Base-by-base conservation (phyloP, 1,140 invertebrate genomes). In the Acromyrmex heyeri region DNA sequence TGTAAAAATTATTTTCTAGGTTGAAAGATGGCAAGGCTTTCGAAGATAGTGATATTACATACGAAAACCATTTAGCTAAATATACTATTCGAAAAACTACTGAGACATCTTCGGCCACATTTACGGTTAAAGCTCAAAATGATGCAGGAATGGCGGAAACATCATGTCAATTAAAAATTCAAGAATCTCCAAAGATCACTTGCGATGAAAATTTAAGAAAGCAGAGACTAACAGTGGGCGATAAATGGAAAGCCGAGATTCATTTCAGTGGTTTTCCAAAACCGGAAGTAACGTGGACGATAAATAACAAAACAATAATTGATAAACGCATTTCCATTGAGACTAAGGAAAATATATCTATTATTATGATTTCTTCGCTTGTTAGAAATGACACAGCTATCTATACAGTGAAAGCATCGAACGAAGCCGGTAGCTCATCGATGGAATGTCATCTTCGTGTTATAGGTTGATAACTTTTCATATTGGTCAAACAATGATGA, bases 361-460 rank as follows among this genome's bases (percentile, higher is more conserved):
- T 95, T 0, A 96, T 98, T n/a, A 96, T 95, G 0, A 96, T 98
- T 86, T 94, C 95, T 79, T 95, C 96, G 53, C 90, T 97, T 0
- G 94, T 95, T 18, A 95, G 97, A 86, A 95, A 96, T 30, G 96
- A 97, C 90, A 96, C 96, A 3, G 97, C 96, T 10, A 96, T 96
- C 59, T 98, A 97, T 89, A 96, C 96, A 21, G 94, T 97, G 3
- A 96, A 95, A 87, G 97, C 97, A 18, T 95, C 93, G n/a, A 98
- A 98, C 93, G 95, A 96, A 59, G 96, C 97, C 75, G 98, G 98
- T 10, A 95, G 95, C 16, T 96, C 96, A 24, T 95, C 96, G n/a
- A 95, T 97, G 12, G 97, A 98, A 90, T 95, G 98, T 86, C 96
- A 96, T 55, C 96, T 99, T 12, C 96, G 96, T 94, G 98, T 99